These are phyloP conservation scores for Sandelia bainsii DNA, from an alignment of 2,797 vertebrate species.

Conservation along the genomic window DNA sequence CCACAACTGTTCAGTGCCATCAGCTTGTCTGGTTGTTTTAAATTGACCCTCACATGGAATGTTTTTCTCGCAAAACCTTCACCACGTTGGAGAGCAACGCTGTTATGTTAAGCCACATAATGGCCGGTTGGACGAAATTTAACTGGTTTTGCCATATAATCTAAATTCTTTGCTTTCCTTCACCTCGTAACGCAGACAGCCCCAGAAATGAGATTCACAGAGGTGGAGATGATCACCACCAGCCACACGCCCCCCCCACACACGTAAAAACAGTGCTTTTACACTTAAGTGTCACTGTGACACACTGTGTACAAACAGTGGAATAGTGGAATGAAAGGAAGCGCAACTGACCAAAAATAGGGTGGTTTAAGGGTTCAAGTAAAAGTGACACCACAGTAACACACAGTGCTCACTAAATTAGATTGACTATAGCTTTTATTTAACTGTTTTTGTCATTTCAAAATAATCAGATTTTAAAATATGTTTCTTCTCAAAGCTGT, in stretches of 20 bases:
- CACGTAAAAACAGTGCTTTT: conserved; percentile 52
- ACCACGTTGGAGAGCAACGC: conserved; percentile 57
- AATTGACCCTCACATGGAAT: conserved; percentile 50
- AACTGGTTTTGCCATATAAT: conserved; percentile 69
- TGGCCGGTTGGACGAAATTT: conserved; percentile 68
- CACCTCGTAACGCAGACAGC: conserved; percentile 61
- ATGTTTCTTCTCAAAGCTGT: neutral
- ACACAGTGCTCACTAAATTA: neutral
- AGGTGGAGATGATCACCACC: conserved; percentile 52
- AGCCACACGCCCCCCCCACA: conserved; percentile 54
- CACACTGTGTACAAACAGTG: conserved; percentile 17
- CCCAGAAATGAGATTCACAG: conserved; percentile 49
- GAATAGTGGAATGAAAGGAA: conserved; percentile 21
- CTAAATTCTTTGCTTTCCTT: conserved; percentile 76
- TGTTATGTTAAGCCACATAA: conserved; percentile 78
- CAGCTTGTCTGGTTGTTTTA: conserved; percentile 60
- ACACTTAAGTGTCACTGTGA: conserved; percentile 32
- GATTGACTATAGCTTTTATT: neutral
- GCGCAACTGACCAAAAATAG: neutral
- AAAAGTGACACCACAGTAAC: neutral
- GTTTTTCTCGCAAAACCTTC: conserved; percentile 52
- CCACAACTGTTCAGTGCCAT: conserved; percentile 56
- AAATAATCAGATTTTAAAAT: neutral
- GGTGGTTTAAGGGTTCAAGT: conserved; percentile 9
- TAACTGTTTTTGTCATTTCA: neutral